Percentiles rank a stretch among this genome's conserved stretches.
phyloP scores from a whole-genome alignment of 2,113 vertebrate species.

The Egretta garzetta region DNA sequence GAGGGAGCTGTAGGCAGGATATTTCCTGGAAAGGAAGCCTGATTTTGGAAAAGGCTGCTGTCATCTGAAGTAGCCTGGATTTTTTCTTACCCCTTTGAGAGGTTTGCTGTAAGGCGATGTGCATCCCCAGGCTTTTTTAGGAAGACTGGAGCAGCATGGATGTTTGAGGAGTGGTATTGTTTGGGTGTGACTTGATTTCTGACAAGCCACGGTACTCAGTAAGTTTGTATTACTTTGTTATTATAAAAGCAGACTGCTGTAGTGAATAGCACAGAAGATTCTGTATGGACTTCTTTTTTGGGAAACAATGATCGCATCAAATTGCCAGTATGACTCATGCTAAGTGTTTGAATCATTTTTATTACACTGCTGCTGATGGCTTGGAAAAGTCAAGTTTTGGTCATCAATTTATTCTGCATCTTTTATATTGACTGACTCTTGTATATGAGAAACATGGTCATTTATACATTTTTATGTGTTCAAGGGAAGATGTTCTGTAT shows the following conservation, averaged over 20 bases:
- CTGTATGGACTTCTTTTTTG: neutral
- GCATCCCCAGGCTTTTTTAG: neutral
- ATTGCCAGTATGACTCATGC: conserved; percentile 53
- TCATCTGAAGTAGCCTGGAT: neutral
- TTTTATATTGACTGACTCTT: conserved; percentile 61
- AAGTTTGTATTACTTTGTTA: neutral
- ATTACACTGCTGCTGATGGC: conserved; percentile 44
- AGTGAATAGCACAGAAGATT: neutral
- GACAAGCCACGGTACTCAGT: neutral
- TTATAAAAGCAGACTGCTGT: neutral
- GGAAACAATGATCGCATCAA: conserved; percentile 60
- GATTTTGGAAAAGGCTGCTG: neutral
- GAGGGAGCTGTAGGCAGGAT: neutral
- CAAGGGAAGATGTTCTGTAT: conserved; percentile 41
- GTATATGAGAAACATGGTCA: conserved; percentile 46
- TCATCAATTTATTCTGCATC: conserved; percentile 47
- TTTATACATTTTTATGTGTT: conserved; percentile 49
- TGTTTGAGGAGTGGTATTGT: neutral
- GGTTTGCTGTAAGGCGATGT: neutral
- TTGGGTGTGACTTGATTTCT: neutral
- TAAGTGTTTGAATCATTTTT: conserved; percentile 69
- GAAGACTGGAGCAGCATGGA: neutral
- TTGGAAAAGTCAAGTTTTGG: conserved; percentile 56
- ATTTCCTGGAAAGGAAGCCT: neutral
- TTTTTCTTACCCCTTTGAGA: neutral